These are phyloP conservation scores for Meriones unguiculatus DNA, from an alignment of 2,113 vertebrate genomes.

Conservation along the genomic window DNA sequence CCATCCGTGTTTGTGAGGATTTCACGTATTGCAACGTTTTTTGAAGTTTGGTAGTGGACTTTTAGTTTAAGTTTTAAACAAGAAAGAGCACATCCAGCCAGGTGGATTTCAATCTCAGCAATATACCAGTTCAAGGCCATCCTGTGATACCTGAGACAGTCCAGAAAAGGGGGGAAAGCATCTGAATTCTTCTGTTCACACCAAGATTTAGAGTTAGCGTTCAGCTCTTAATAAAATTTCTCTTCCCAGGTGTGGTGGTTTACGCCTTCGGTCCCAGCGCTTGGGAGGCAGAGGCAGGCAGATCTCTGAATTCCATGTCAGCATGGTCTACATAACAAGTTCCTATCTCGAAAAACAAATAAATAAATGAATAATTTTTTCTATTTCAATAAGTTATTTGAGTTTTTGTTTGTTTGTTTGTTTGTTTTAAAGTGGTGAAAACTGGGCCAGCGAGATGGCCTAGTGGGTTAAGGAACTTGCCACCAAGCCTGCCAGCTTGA, in stretches of 20 bases:
- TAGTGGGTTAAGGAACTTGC: neutral
- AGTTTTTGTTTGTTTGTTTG: conserved; percentile 21
- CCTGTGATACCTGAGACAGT: neutral
- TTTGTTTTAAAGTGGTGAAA: neutral
- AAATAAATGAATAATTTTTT: neutral
- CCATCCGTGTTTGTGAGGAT: conserved; percentile 1
- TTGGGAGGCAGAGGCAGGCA: neutral
- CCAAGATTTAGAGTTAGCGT: neutral
- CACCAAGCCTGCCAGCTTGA: neutral
- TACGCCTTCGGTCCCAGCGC: neutral
- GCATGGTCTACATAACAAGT: neutral
- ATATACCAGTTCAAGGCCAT: neutral
- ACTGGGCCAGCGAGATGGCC: neutral
- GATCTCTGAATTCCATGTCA: neutral
- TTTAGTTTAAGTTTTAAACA: conserved; percentile 17
- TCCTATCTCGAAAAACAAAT: neutral
- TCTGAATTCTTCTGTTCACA: conserved; percentile 12
- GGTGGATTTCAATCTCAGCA: neutral
- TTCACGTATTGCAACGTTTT: neutral
- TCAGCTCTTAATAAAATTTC: conserved; percentile 20
- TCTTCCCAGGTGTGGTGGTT: neutral
- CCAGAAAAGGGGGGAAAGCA: neutral
- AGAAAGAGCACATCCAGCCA: neutral
- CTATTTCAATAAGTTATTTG: neutral
- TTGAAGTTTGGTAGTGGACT: conserved; percentile 29